Evolutionary conservation across 2,888 invertebrate genomes (phyloP), one percentile per base, ranked within the genome.

Genomic region (Antheraea assamensis): DNA sequence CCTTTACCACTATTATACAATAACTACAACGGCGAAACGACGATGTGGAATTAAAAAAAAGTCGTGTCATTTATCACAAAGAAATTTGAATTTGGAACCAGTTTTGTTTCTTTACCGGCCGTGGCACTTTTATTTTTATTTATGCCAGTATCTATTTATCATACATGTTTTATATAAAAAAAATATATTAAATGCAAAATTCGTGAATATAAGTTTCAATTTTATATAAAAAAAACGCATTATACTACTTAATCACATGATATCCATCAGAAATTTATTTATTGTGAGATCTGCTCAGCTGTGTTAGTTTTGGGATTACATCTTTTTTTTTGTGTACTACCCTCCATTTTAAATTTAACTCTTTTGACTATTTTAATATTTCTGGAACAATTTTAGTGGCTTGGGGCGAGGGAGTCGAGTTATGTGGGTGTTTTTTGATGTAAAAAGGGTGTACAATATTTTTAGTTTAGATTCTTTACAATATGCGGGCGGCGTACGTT

Each of bases 341-440:
- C 92, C 92, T 90, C 87, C 87, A 83, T 91, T 93, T 94, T 91
- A 94, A 92, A 91, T 94, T 94, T 92, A 94, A 94, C 94, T 93
- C 94, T 93, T 94, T 94, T 92, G 89, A 92, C 92, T 92, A 92
- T 94, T 94, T 94, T 93, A 94, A 94, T 94, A 94, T 92, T 93
- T 93, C 87, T 90, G 89, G 90, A 90, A 90, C 85, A 87, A 64
- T 90, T 90, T 92, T 90, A 3, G 68, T 88, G 87, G 87, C 83
- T 88, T 89, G 74, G 92, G 92, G 92, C 84, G 92, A 92, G 93
- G 92, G 91, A 79, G 81, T n/a, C 71, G 71, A 49, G 71, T 79
- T 81, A 84, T 88, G 86, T 85, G 84, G 85, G 87, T 80, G 89
- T 86, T 87, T 88, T 88, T 86, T 86, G 83, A 83, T 83, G 87